Evolutionary conservation across 2,113 vertebrate genomes (phyloP), one percentile per base, ranked within the genome.

Genomic region (Psophia crepitans): DNA sequence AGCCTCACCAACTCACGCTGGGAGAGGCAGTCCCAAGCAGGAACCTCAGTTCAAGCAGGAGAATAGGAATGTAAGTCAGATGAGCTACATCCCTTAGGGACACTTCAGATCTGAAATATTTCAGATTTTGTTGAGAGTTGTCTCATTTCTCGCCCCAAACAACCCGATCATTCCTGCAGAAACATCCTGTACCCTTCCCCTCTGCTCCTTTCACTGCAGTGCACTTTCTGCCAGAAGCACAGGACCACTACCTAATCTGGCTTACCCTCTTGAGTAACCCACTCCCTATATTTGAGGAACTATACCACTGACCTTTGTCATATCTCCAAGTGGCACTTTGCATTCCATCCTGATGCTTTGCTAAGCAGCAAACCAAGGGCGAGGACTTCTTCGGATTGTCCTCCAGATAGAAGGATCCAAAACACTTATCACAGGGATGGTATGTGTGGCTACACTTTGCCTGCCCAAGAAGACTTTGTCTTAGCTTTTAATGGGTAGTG

Each of bases 261-360:
- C 0, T 87, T 68, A 46, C 41, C 56, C 46, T 87, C 87, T 89
- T 76, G 74, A 89, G 35, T 78, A 87, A 56, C 27, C 51, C 56
- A 68, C 21, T 96, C 48, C 32, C 13, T 71, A 0, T 93, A 37
- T 95, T 93, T 95, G 57, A 94, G 84, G 73, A 89, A 35, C 33
- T 63, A 24, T 65, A 56, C 51, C 2, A 1, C 4, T 54, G 64
- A 65, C 30, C 35, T 89, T 75, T 91, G 69, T 84, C 54, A 2
- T 87, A 93, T 74, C 92, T 97, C 78, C 54, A 83, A 94, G 93
- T 93, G 91, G 90, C 41, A 91, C 95, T 96, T 76, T 16, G 12
- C 96, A 91, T 97, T 96, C 93, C 89, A 61, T 39, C 65, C 49
- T 76, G 74, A 82, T 64, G 48, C 73, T 87, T 82, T 64, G 44